Base-by-base conservation (phyloP, 2,113 vertebrate genomes). In the Girardinichthys multiradiatus region DNA sequence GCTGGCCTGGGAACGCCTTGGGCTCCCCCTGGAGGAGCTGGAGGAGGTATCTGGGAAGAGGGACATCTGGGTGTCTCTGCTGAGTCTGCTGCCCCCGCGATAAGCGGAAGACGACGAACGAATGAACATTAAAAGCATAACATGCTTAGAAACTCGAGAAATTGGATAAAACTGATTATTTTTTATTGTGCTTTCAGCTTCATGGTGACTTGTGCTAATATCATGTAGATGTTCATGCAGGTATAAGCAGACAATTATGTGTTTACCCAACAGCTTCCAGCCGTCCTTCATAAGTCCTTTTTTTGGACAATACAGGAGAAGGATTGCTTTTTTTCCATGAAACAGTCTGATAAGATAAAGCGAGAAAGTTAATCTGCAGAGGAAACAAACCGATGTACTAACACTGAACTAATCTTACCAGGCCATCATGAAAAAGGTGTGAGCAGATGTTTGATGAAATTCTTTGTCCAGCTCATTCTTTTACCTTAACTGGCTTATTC, bases 281-380 rank as follows among this genome's bases (percentile, higher is more conserved):
- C 61, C 29, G 0, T n/a, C 9, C 42, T 42, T 17, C 17, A 42
- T 45, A 7, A 48, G 51, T 30, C 58, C 17, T 54, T 21, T 30
- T 21, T 58, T 65, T 59, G 7, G 28, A 59, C 17, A 14, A 45
- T 1, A 24, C 37, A 30, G 51, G 24, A 4, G 0, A 15, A 48
- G 4, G 73, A 37, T n/a, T 19, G 0, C 24, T 70, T 76, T 21
- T 83, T 70, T 62, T 68, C n/a, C 59, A 19, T 3, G 45, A 67
- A 68, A 77, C 69, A 27, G 74, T 70, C 75, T 68, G 61, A 65
- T 79, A 29, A 28, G 64, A 61, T n/a, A 13, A 3, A 81, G 65
- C 64, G 17, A 73, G 37, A 70, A 26, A 54, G 58, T 26, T 81
- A 84, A 84, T 84, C 83, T 54, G 28, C 35, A 59, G 42, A 64